Percentiles rank a stretch among this genome's conserved stretches.
Conservation (phyloP, 2,113 vertebrate genomes). For the Ascaphus truei region DNA sequence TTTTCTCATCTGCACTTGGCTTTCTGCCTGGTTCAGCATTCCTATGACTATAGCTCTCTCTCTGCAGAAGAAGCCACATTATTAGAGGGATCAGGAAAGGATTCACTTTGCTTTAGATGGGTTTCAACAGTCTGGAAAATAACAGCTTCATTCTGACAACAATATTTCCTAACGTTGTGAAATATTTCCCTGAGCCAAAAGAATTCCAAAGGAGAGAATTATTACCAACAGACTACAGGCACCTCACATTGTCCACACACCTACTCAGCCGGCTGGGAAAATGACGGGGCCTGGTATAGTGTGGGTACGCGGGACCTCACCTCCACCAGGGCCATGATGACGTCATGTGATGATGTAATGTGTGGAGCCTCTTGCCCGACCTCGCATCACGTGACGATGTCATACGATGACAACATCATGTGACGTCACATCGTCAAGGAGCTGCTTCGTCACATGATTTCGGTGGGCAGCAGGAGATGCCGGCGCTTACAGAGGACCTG, state of each 20-base stretch:
- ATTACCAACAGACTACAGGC: background rate
- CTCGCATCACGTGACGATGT: no score
- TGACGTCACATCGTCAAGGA: no score
- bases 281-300: no score
- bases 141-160: constrained; percentile 18
- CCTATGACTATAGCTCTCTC: background rate
- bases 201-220: background rate
- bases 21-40: constrained; percentile 18
- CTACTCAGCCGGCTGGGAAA: no score
- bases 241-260: background rate
- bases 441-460: no score
- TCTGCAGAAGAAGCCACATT: background rate
- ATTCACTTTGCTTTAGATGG: constrained; percentile 28
- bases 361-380: no score
- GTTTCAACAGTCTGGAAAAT: constrained; percentile 15
- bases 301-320: no score
- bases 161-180: constrained; percentile 18
- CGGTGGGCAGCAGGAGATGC: no score
- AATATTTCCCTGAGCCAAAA: background rate
- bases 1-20: background rate
- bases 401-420: no score
- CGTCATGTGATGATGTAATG: no score
- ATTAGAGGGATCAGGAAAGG: constrained; percentile 15
- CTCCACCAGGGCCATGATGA: no score
- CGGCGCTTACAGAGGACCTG: no score